These are phyloP conservation scores for Spermophilus dauricus DNA, from an alignment of 2,113 vertebrate genomes.

Conservation along the genomic window DNA sequence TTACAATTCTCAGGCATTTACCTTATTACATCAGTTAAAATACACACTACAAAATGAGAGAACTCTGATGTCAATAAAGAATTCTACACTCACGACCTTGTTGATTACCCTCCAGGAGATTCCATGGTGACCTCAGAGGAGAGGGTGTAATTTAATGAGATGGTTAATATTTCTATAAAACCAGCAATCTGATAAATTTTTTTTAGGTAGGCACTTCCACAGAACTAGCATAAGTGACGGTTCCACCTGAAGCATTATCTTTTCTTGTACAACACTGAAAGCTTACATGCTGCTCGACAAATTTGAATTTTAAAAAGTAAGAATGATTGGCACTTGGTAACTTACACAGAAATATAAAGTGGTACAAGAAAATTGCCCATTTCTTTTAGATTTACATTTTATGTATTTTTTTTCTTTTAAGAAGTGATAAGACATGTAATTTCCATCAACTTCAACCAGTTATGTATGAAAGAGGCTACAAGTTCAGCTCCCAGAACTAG, in stretches of 20 bases:
- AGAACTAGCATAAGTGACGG: conserved; percentile 49
- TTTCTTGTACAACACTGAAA: conserved; percentile 69
- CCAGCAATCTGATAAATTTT: conserved; percentile 61
- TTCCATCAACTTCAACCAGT: conserved; percentile 79
- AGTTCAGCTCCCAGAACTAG: conserved; percentile 55
- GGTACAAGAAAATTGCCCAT: conserved; percentile 83
- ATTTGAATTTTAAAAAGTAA: conserved; percentile 82
- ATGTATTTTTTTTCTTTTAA: conserved; percentile 64
- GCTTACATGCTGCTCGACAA: conserved; percentile 73
- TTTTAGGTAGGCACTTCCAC: conserved; percentile 43
- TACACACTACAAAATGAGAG: conserved; percentile 20
- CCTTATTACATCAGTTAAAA: conserved; percentile 62
- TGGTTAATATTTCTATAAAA: conserved; percentile 70
- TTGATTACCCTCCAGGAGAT: not conserved
- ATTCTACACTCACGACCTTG: conserved; percentile 53
- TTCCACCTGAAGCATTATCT: conserved; percentile 71
- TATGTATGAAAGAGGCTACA: conserved; percentile 68
- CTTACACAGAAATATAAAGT: conserved; percentile 81
- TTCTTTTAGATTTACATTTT: conserved; percentile 82
- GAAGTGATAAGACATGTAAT: conserved; percentile 80
- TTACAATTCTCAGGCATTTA: conserved; percentile 64
- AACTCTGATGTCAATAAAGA: conserved; percentile 58
- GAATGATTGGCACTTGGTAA: conserved; percentile 81
- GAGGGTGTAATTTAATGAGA: conserved; percentile 61
- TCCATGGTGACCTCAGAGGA: conserved; percentile 45